Conservation (phyloP, 2,888 invertebrate genomes). For the Xiphydria camelus region DNA sequence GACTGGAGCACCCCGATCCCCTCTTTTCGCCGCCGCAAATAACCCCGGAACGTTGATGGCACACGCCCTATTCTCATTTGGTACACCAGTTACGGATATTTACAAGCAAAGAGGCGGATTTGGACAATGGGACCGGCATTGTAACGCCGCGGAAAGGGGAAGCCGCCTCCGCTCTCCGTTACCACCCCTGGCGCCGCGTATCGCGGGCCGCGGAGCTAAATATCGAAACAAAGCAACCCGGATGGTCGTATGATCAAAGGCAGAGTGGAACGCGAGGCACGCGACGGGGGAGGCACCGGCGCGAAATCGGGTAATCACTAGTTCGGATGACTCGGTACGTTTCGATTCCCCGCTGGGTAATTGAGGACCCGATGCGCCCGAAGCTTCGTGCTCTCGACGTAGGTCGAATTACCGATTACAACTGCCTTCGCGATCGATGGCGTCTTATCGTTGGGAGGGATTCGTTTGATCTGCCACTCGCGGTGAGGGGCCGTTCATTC, state of each 20-base stretch:
- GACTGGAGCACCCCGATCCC: no score
- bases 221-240: constrained; percentile 9
- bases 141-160: not conserved
- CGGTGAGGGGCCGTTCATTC: no score
- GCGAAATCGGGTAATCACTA: not conserved
- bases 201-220: not conserved
- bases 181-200: no score
- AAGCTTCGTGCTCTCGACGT: not conserved
- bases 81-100: not conserved
- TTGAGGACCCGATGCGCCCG: no score
- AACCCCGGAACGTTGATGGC: no score
- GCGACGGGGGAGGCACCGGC: not conserved
- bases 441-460: no score
- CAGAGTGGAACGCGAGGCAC: constrained; percentile 2
- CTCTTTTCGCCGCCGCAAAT: no score
- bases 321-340: not conserved
- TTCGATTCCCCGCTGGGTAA: not conserved
- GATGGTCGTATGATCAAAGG: constrained; percentile 14
- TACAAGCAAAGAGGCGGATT: not conserved
- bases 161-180: no score
- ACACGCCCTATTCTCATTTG: not conserved
- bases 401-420: no score
- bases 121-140: not conserved
- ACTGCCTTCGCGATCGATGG: no score
- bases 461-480: no score